Evolutionary conservation across 2,888 invertebrate genomes (phyloP), one percentile per base, ranked within the genome.

Genomic region (Archips crataeganus): DNA sequence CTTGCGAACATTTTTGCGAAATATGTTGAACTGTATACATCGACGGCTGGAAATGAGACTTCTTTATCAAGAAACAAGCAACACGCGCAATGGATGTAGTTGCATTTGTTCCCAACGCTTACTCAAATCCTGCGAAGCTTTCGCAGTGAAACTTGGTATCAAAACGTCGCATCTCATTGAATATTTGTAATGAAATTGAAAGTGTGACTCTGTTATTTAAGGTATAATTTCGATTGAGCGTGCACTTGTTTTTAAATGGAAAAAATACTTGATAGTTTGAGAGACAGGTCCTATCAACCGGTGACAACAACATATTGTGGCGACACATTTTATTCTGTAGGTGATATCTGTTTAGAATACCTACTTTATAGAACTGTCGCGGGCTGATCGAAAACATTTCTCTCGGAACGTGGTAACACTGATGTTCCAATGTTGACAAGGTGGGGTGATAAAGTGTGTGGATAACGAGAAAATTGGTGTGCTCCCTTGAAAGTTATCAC

Each of bases 281-380:
- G 83, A 91, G 94, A 93, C 94, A 93, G 91, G 87, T 88, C 85
- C 94, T 93, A 94, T 94, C 94, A 94, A 90, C 84, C 80, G 82
- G 86, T 93, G 94, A 94, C 94, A 93, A 88, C 91, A 92, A 94
- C 91, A 92, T 94, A 94, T 92, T 92, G 93, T 88, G 82, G 83
- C 82, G 84, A 87, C 85, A 87, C 85, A 89, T 92, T 92, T 91
- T 90, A 91, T 91, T 89, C 83, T 87, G 86, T 83, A 90, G 89
- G 89, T 90, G 89, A 89, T 89, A 87, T 88, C 85, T 87, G 87
- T 85, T 87, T 87, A 83, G 88, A 88, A 86, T 85, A 69, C 63
- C 65, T 85, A 81, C 83, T 86, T 83, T 83, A 85, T 79, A 82
- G 87, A 89, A 89, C 88, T 87, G 90, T 88, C 88, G 88, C 80